These are phyloP conservation scores for Actinia tenebrosa DNA, from an alignment of 64 coral and sea anemone genomes.

Conservation along the genomic window DNA sequence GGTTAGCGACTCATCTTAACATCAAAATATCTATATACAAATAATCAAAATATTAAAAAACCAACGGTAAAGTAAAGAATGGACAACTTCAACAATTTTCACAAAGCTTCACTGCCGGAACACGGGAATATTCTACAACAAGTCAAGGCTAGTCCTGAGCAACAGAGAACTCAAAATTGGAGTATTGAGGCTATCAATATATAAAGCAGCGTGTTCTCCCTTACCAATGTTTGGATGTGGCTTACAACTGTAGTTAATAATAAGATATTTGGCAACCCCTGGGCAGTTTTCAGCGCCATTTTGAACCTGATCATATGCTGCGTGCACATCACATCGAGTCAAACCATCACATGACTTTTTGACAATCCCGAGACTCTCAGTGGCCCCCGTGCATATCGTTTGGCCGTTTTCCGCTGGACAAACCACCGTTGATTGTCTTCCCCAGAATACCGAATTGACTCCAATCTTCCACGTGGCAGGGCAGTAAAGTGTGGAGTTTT, in stretches of 20 bases:
- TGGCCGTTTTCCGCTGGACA: slow-evolving; percentile 88
- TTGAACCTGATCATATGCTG: slow-evolving; percentile 69
- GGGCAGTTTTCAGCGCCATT: slow-evolving; percentile 98
- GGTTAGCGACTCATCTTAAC: too few relatives aligned
- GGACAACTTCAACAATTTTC: too few relatives aligned
- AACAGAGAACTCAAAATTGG: too few relatives aligned
- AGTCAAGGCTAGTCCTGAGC: too few relatives aligned
- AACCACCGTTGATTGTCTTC: slow-evolving; percentile 78
- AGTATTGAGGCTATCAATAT: neutral
- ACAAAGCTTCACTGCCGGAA: too few relatives aligned
- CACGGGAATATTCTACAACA: too few relatives aligned
- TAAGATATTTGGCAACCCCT: slow-evolving; percentile 85
- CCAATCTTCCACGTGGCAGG: slow-evolving; percentile 91
- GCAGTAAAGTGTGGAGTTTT: slow-evolving; percentile 83
- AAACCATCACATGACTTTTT: slow-evolving; percentile 88
- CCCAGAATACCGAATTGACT: slow-evolving; percentile 97
- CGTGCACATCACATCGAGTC: slow-evolving; percentile 75
- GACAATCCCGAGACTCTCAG: slow-evolving; percentile 88
- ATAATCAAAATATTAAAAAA: too few relatives aligned
- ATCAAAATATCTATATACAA: too few relatives aligned
- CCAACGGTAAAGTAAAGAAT: too few relatives aligned
- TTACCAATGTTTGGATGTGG: slow-evolving; percentile 88
- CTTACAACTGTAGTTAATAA: slow-evolving; percentile 95
- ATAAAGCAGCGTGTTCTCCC: neutral
- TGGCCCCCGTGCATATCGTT: slow-evolving; percentile 93